A percentile compares a stretch with the other conserved stretches of the same genome.
phyloP scores from a whole-genome alignment of 2,113 vertebrate genomes.

The Semnornis frantzii region DNA sequence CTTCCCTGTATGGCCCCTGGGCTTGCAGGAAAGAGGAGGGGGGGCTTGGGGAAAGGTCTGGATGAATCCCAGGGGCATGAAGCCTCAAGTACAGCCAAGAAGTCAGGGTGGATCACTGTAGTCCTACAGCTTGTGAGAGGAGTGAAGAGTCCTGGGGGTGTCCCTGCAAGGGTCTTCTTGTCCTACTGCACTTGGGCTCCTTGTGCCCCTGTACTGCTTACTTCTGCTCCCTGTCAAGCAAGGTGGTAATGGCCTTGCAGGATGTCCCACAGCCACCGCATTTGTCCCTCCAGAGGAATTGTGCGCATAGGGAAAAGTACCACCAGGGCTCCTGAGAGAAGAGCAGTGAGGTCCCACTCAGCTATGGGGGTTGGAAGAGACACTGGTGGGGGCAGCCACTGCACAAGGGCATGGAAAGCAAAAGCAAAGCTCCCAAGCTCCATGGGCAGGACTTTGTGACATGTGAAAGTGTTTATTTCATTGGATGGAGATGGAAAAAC shows the following conservation, averaged over 20 bases:
- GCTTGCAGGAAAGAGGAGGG: neutral
- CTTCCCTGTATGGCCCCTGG: neutral
- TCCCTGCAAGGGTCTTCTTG: neutral
- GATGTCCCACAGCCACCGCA: neutral
- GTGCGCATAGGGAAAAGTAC: neutral
- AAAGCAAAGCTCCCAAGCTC: neutral
- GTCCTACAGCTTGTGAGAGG: neutral
- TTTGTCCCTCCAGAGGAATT: neutral
- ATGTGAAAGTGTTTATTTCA: conserved; percentile 40
- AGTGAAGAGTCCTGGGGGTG: neutral
- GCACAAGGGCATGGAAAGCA: neutral
- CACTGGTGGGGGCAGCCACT: accelerated
- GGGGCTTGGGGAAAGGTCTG: neutral
- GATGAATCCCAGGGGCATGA: neutral
- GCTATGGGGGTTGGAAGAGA: neutral
- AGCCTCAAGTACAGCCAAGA: neutral
- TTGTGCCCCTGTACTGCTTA: neutral
- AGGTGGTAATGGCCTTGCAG: accelerated
- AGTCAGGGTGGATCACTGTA: neutral
- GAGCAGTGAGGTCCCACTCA: neutral
- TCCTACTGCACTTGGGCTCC: neutral
- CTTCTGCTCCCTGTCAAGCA: accelerated
- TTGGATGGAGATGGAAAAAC: conserved; percentile 32
- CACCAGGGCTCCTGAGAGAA: neutral
- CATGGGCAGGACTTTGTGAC: accelerated